Base-by-base conservation (phyloP, 2,888 invertebrate genomes). In the Drosophila anceps region DNA sequence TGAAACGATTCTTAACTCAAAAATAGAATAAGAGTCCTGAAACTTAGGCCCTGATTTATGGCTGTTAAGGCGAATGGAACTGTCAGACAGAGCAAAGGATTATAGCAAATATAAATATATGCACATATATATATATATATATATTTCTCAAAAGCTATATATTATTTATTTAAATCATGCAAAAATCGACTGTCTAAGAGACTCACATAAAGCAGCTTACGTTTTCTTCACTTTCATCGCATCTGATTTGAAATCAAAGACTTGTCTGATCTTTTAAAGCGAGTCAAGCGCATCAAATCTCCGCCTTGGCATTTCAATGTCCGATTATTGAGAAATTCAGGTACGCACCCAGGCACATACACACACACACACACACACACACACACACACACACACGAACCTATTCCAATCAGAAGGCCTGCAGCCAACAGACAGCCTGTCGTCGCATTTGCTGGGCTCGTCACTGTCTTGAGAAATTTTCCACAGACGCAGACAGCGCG, bases 401-500 rank as follows among this genome's bases (percentile, higher is more conserved):
- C 24, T 48, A 66, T 65, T 12, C 62, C 54, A 64, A 55, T 68
- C 44, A 68, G 51, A 71, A 59, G 59, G 63, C 58, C 79, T 61
- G 73, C 68, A 73, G 54, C 39, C 48, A 43, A 65, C 79, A 84
- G 84, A 84, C 84, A 85, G 83, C 81, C 73, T 85, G 84, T 88
- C 84, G 87, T 79, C 79, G 67, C 54, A 20, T 44, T 48, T 65
- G 48, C 67, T 58, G 69, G 51, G 20, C 35, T 50, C 58, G 50
- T 59, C 62, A 59, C 8, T 37, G 79, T 55, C 69, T 69, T 74
- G 24, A 72, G 71, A 72, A 85, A 85, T 73, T 88, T 85, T 81
- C 81, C 86, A 76, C 50, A 61, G 65, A 58, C 43, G 54, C 59
- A 76, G 79, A 76, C 79, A 76, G 73, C 59, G 53, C 72, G 82